phyloP scores from a whole-genome alignment of 2,113 vertebrate genomes.

The Halichoerus grypus region DNA sequence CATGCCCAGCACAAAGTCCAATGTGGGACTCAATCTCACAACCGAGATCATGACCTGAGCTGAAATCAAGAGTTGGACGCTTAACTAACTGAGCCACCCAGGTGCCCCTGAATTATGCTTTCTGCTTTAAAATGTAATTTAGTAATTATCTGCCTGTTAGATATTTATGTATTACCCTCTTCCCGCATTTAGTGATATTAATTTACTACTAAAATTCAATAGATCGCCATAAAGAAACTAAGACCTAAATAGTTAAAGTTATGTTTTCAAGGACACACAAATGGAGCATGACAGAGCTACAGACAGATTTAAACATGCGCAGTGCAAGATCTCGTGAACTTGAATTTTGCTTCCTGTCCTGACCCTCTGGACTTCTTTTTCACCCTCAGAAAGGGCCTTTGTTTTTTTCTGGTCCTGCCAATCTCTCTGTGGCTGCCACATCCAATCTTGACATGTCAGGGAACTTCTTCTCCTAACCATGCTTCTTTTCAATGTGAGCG shows the following conservation, averaged over 20 bases:
- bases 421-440: neutral
- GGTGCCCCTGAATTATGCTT: neutral
- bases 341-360: neutral
- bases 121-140: neutral
- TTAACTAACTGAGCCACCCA: neutral
- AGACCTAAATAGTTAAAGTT: neutral
- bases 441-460: neutral
- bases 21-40: neutral
- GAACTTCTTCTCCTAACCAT: neutral
- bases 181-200: neutral
- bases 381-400: neutral
- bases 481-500: neutral
- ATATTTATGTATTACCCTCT: neutral
- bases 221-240: neutral
- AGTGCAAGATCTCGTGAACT: neutral
- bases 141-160: neutral
- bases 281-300: neutral
- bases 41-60: neutral
- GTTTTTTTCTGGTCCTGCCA: neutral
- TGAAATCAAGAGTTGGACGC: neutral
- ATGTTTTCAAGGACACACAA: neutral
- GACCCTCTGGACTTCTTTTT: neutral
- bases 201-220: slow-evolving; percentile 23
- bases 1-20: neutral
- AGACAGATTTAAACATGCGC: neutral